A percentile compares a stretch with the other conserved stretches of the same genome.
Conservation (phyloP, 2,888 invertebrate genomes). For the Patella ulyssiponensis region DNA sequence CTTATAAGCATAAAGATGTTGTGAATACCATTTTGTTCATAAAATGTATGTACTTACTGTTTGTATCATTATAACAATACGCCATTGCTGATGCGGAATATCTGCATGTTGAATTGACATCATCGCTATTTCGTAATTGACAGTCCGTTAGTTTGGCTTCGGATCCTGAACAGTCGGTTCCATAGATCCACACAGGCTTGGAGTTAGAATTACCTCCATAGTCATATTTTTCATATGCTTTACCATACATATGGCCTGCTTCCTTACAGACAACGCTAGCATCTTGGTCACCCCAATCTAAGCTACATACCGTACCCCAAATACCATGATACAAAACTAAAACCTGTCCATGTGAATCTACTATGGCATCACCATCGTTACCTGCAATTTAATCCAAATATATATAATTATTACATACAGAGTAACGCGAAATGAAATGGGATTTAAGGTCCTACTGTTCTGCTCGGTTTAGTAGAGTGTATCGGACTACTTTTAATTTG, state of each 20-base stretch:
- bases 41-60: neutral
- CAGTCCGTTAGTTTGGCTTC: neutral
- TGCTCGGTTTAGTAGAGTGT: too few species aligned
- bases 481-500: too few species aligned
- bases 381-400: neutral
- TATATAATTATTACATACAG: too few species aligned
- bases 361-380: neutral
- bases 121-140: neutral
- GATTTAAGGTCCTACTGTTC: too few species aligned
- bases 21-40: too few species aligned
- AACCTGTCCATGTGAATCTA: neutral
- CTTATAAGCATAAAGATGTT: too few species aligned
- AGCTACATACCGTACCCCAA: neutral
- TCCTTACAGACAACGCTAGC: conserved; percentile 1
- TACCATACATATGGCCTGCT: neutral
- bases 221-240: neutral
- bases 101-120: neutral
- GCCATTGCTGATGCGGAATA: neutral
- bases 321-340: neutral
- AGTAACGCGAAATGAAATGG: too few species aligned
- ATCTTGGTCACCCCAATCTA: neutral
- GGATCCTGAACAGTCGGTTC: neutral
- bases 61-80: neutral
- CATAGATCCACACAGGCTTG: neutral
- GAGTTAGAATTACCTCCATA: neutral